Evolutionary conservation across 37 sponge, comb jelly and placozoan genomes (phyloP).

Genomic region (Lycopodina hypogea): DNA sequence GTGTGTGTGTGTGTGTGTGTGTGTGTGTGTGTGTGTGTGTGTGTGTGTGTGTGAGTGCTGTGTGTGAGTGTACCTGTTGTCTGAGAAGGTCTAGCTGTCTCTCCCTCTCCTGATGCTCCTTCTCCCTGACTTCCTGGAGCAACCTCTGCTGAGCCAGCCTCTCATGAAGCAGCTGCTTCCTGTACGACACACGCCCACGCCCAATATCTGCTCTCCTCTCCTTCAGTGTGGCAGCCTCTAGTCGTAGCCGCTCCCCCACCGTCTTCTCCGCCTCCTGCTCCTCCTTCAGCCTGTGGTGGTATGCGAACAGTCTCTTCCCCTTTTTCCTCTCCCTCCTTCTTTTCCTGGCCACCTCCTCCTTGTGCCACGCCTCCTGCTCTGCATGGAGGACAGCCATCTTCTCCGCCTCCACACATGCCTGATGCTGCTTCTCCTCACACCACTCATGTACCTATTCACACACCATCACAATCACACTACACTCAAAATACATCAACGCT

Average conservation of each 20-base stretch:
- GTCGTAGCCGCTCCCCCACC: not conserved
- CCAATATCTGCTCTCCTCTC: not conserved
- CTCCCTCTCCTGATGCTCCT: slow-evolving; percentile 36
- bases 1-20: no score
- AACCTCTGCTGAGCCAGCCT: slow-evolving; percentile 16
- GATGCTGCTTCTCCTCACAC: slow-evolving; percentile 26
- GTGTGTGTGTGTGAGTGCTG: no score
- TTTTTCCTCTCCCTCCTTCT: not conserved
- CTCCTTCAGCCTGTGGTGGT: slow-evolving; percentile 1
- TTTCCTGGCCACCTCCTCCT: slow-evolving; percentile 15
- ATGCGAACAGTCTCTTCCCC: not conserved
- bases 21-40: no score
- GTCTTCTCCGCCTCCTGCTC: slow-evolving; percentile 6
- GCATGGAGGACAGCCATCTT: not conserved
- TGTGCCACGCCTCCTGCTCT: not conserved
- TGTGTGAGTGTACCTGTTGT: slow-evolving; percentile 47
- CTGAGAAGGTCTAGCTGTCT: slow-evolving; percentile 32
- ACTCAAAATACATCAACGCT: not conserved
- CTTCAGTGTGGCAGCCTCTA: slow-evolving; percentile 6
- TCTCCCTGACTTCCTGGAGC: not conserved
- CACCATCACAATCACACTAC: not conserved
- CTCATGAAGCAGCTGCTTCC: not conserved
- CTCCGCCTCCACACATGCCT: slow-evolving; percentile 5
- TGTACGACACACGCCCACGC: not conserved
- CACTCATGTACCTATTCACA: slow-evolving; percentile 36